A percentile compares a stretch with the other conserved stretches of the same genome.
These are phyloP conservation scores for Altica lythri DNA, from an alignment of 2,888 invertebrate genomes.

Conservation along the genomic window DNA sequence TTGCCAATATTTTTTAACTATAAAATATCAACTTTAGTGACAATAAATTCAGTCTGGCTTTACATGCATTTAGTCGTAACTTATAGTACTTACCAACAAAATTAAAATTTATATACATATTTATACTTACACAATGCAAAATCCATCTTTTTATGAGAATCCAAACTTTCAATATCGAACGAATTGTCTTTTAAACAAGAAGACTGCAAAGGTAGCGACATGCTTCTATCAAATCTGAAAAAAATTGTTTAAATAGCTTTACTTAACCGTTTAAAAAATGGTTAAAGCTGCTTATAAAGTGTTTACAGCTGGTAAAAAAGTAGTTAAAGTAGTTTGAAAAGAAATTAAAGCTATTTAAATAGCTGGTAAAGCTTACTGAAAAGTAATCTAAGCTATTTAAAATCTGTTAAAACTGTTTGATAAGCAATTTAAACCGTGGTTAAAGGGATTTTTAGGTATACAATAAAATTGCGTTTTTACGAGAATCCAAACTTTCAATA, in stretches of 20 bases:
- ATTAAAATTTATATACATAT: constrained; percentile 27
- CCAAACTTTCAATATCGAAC: constrained; percentile 57
- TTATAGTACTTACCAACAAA: constrained; percentile 39
- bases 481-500: constrained; percentile 55
- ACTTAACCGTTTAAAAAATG: neutral
- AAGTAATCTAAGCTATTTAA: too few species aligned
- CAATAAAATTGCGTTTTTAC: too few species aligned
- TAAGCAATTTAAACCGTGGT: too few species aligned
- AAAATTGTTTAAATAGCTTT: too few species aligned
- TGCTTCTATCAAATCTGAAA: constrained; percentile 69
- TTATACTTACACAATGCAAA: constrained; percentile 79
- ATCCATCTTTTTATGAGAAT: constrained; percentile 73
- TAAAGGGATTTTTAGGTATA: too few species aligned
- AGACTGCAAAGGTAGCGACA: constrained; percentile 67
- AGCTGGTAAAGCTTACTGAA: too few species aligned
- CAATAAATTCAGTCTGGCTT: constrained; percentile 24
- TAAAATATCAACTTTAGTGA: neutral
- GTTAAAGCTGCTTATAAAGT: neutral
- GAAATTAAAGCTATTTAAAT: too few species aligned
- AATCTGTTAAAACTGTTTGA: too few species aligned
- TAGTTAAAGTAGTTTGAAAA: too few species aligned
- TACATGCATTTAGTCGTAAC: constrained; percentile 35
- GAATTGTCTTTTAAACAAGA: constrained; percentile 59
- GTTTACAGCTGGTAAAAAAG: too few species aligned
- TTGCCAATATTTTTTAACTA: constrained; percentile 2